Evolutionary conservation across 2,113 vertebrate species (phyloP), one percentile per base, ranked within the genome.

Genomic region (Phrynosoma blainvillii): DNA sequence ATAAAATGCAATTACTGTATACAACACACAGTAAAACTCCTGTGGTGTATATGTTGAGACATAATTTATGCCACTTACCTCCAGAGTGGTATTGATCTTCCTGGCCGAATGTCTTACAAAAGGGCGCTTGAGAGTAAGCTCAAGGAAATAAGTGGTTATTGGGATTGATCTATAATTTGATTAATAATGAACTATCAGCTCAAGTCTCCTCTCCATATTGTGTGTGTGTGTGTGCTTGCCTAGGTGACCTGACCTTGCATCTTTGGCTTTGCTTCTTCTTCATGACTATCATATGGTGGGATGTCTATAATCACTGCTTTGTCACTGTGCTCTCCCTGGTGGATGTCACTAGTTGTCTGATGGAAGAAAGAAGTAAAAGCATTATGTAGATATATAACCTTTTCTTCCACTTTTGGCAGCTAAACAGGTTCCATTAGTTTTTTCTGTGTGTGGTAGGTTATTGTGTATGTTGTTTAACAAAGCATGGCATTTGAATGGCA

Each of bases 31-130:
- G 96, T 96, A 95, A 96, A 97, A 96, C 95, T 97, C 97, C 95
- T 81, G 89, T 95, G 96, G 96, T 97, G 96, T 96, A 88, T 96
- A 96, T 89, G 96, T 96, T 96, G 94, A 95, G 96, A 94, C 96
- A 97, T 97, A 97, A 97, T 97, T 98, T 97, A 97, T 97, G 96
- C 97, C 96, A 96, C 96, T 97, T 96, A 96, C 96, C 96, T 97
- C 96, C 93, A 95, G 96, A 96, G 96, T 94, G 91, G 95, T 97
- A 98, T 98, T 91, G 98, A 98, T 98, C 97, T 96, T 96, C 90
- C 93, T 95, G 95, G 95, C 95, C 94, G 96, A 95, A 94, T 96
- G 94, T 96, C 96, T 97, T 96, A 96, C 93, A 97, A 95, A 96
- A 95, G 91, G 93, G 95, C 93, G 95, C 96, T 93, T 92, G 96